Percentiles rank a stretch among this genome's conserved stretches.
These are phyloP conservation scores for Thalassoma bifasciatum DNA, from an alignment of 2,113 vertebrate genomes.

Conservation along the genomic window DNA sequence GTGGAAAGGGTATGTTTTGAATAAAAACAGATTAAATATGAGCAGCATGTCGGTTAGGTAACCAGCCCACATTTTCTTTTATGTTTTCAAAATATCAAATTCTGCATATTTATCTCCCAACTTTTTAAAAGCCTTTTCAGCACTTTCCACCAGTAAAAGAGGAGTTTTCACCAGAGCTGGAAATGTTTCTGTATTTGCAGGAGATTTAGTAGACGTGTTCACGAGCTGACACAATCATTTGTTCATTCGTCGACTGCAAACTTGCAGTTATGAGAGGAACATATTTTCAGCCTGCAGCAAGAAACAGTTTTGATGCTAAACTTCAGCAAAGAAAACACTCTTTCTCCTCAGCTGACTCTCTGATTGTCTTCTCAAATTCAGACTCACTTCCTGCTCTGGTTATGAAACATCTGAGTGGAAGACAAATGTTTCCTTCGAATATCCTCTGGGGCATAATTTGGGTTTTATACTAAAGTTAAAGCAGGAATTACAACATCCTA, in stretches of 20 bases:
- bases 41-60: conserved; percentile 56
- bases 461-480: neutral
- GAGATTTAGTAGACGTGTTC: neutral
- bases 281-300: neutral
- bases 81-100: conserved; percentile 61
- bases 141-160: conserved; percentile 3
- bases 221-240: neutral
- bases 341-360: neutral
- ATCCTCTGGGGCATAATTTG: neutral
- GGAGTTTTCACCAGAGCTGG: neutral
- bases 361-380: neutral
- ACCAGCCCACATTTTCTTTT: conserved; percentile 27
- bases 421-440: no score
- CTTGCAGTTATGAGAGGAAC: neutral
- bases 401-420: neutral
- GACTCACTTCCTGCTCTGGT: neutral
- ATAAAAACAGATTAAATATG: conserved; percentile 32
- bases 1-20: conserved; percentile 41
- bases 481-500: no score
- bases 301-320: neutral
- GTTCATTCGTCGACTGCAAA: neutral
- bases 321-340: neutral
- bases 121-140: neutral
- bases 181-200: conserved; percentile 5
- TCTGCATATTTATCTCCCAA: conserved; percentile 53